Evolutionary conservation across 37 sponge, comb jelly and placozoan species (phyloP), one percentile per base, ranked within the genome.

Genomic region (Halichondria panicea): DNA sequence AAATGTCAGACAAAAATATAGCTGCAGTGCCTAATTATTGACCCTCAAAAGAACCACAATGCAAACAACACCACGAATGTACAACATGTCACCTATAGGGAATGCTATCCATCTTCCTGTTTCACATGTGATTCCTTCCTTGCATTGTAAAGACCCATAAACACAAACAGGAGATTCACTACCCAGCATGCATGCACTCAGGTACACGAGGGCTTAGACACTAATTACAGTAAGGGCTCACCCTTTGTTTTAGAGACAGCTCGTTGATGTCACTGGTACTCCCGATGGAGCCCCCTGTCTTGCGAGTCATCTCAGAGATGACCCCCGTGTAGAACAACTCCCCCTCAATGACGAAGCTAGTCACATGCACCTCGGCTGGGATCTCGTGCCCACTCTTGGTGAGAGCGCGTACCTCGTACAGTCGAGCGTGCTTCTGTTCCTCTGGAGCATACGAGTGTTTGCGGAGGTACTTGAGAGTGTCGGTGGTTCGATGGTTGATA

Each of bases 361-460:
- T 74, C 45, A 86, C 80, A 18, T 78, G 73, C n/a, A 86, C 80
- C 36, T 86, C 87, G 18, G 74, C 87, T 0, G 80, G 76, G 52
- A 87, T 76, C 70, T 75, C 81, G 2, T 76, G 59, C 1, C 81
- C 81, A 35, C 63, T 75, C 42, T 75, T 87, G 0, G 87, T 70
- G 58, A 87, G 33, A 11, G 71, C 81, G 24, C 37, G 73, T 31
- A 87, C 87, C 24, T 43, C 78, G 38, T 86, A 86, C 32, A 86
- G 87, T 59, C 87, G 71, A 28, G 87, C 79, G 68, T 86, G 87
- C 30, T 86, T 86, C 68, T 86, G 87, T 28, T 79, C 79, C 43
- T 86, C 87, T 24, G 87, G 87, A 37, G 87, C 61, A 32, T 68
- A 78, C 0, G 43, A n/a, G 46, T 86, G 87, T 55, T 86, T 86